A percentile compares a stretch with the other conserved stretches of the same genome.
These are phyloP conservation scores for Onychomys arenicola DNA, from an alignment of 2,797 vertebrate genomes.

Conservation along the genomic window DNA sequence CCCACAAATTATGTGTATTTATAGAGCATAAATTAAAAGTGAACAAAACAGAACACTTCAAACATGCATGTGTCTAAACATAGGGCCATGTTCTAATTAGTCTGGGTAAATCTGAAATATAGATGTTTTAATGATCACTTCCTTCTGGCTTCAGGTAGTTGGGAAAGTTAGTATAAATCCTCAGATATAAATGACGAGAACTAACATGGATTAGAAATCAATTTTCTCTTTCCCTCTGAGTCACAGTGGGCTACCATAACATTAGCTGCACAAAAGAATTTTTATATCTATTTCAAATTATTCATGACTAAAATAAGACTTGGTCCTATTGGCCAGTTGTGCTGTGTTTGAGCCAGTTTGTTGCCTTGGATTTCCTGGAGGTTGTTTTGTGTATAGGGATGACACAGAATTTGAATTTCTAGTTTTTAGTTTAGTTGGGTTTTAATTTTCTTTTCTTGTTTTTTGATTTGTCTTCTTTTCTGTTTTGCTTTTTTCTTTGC, in stretches of 20 bases:
- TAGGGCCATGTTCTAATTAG: not conserved
- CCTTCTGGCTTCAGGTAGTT: conserved; percentile 21
- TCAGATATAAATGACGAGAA: conserved; percentile 66
- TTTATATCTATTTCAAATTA: conserved; percentile 22
- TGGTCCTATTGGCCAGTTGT: not conserved
- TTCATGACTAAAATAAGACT: not conserved
- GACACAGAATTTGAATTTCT: not conserved
- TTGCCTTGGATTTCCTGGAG: not conserved
- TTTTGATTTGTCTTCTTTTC: not conserved
- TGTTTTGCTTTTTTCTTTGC: not conserved
- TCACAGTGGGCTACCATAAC: conserved; percentile 41
- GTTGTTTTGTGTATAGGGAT: not conserved
- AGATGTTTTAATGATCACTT: conserved; percentile 30
- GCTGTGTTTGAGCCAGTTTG: not conserved
- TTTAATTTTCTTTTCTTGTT: not conserved
- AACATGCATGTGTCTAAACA: not conserved
- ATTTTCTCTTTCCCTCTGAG: conserved; percentile 39
- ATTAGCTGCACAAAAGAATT: conserved; percentile 63
- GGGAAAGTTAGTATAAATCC: conserved; percentile 48
- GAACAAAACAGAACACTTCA: not conserved
- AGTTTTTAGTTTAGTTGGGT: not conserved
- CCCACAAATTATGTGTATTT: not conserved
- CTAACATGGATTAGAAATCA: conserved; percentile 52
- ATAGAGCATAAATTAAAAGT: not conserved
- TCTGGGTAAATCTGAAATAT: not conserved